These are phyloP conservation scores for Spermophilus dauricus DNA, from an alignment of 2,113 vertebrate species.

Conservation along the genomic window DNA sequence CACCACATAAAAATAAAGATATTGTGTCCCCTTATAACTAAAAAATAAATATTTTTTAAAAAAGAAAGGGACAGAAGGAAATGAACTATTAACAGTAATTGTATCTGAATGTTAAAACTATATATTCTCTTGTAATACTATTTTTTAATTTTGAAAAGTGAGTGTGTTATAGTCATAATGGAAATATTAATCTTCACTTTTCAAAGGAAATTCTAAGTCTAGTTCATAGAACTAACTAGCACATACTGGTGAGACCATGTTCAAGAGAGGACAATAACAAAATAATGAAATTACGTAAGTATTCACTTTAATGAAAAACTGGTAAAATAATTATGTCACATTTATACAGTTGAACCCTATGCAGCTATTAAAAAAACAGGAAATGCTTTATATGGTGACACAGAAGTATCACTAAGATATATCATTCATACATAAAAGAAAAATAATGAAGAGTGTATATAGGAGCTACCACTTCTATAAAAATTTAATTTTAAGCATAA, in stretches of 20 bases:
- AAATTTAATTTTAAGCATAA: constrained; percentile 41
- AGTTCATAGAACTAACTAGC: neutral
- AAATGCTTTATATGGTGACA: neutral
- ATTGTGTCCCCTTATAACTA: too few relatives aligned
- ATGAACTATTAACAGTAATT: neutral
- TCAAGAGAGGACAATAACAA: neutral
- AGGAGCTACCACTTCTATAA: neutral
- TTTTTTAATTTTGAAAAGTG: constrained; percentile 37
- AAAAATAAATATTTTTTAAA: too few relatives aligned
- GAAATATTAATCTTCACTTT: constrained; percentile 53
- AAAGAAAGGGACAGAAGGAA: neutral
- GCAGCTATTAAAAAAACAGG: constrained; percentile 10
- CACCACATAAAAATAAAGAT: too few relatives aligned
- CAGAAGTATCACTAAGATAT: neutral
- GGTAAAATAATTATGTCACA: constrained; percentile 24
- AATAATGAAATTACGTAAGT: neutral
- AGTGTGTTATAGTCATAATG: neutral
- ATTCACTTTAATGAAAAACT: neutral
- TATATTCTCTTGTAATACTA: neutral
- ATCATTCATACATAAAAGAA: constrained; percentile 3
- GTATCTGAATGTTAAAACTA: neutral
- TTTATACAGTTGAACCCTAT: neutral
- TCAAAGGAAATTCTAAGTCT: constrained; percentile 8
- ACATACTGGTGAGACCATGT: neutral
- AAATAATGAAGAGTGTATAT: constrained; percentile 4